Percentiles rank a stretch among this genome's conserved stretches.
Conservation (phyloP, 1,140 invertebrate species). For the Drosophila kohkoa region DNA sequence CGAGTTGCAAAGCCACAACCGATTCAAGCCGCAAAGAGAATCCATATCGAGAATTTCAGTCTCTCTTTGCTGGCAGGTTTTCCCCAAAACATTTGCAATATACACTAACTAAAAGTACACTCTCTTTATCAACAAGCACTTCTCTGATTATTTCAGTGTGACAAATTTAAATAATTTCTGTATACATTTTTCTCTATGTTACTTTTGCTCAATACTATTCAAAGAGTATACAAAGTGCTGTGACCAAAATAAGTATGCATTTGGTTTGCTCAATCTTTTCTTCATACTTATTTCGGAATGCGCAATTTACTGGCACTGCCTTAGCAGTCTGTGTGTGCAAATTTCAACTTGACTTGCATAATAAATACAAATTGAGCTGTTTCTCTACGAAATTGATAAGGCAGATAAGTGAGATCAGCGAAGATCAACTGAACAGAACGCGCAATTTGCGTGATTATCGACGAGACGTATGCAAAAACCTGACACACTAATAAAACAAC, state of each 20-base stretch:
- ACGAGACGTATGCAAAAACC: conserved; percentile 31
- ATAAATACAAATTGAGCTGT: conserved; percentile 70
- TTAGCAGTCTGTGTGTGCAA: conserved; percentile 54
- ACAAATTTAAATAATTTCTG: not conserved
- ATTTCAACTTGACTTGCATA: conserved; percentile 70
- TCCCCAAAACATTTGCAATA: not conserved
- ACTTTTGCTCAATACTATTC: not conserved
- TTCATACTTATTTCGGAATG: conserved; percentile 31
- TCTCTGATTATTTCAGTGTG: too few relatives aligned
- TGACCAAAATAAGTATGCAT: not conserved
- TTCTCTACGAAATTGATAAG: conserved; percentile 49
- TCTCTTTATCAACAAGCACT: not conserved
- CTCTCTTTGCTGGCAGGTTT: not conserved
- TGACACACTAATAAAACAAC: conserved; percentile 15
- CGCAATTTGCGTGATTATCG: conserved; percentile 69
- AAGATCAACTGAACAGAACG: conserved; percentile 55
- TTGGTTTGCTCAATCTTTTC: not conserved
- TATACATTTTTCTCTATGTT: not conserved
- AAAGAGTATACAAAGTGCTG: conserved; percentile 5
- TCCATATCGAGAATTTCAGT: conserved; percentile 23
- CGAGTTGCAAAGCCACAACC: not conserved
- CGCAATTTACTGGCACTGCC: conserved; percentile 26
- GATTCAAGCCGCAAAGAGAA: not conserved
- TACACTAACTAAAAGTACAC: not conserved
- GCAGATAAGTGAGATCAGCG: conserved; percentile 35